Evolutionary conservation across 1,140 invertebrate species (phyloP).

Genomic region (Camponotus vicinus): DNA sequence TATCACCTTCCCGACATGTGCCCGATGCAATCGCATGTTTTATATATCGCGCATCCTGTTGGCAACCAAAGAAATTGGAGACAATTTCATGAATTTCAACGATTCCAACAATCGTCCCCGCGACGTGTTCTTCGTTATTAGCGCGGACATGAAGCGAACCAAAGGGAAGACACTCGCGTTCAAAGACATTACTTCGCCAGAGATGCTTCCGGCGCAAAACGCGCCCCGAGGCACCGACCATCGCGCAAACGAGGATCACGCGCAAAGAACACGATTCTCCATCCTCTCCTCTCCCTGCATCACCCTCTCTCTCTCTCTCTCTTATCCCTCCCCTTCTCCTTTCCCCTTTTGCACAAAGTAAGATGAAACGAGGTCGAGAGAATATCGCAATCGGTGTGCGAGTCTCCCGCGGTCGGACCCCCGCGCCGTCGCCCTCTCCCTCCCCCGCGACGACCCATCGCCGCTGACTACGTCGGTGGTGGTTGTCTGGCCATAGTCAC

Average conservation of each 20-base stretch:
- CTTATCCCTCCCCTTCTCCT: not conserved
- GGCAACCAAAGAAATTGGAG: not conserved
- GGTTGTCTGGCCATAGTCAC: constrained; percentile 77
- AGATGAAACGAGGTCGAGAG: constrained; percentile 68
- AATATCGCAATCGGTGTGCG: constrained; percentile 59
- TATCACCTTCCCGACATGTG: not conserved
- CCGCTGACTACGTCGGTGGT: constrained; percentile 54
- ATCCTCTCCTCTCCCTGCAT: not conserved
- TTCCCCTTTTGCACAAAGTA: not conserved
- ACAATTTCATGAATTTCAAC: too few species aligned
- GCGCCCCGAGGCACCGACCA: not conserved
- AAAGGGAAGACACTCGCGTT: constrained; percentile 2
- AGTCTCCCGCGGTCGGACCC: constrained; percentile 46
- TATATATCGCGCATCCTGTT: not conserved
- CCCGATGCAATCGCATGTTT: constrained; percentile 12
- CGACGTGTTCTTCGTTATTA: not conserved
- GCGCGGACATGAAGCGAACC: not conserved
- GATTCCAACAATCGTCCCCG: constrained; percentile 15
- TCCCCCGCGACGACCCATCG: constrained; percentile 23
- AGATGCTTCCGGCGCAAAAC: not conserved
- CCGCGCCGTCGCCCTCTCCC: constrained; percentile 19
- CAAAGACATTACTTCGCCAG: constrained; percentile 9
- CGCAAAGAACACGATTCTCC: constrained; percentile 47
- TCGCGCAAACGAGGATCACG: constrained; percentile 15
- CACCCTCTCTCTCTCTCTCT: too few species aligned